Percentiles rank a stretch among this genome's conserved stretches.
Conservation (phyloP, 2,888 invertebrate genomes). For the Acrobasis repandana region DNA sequence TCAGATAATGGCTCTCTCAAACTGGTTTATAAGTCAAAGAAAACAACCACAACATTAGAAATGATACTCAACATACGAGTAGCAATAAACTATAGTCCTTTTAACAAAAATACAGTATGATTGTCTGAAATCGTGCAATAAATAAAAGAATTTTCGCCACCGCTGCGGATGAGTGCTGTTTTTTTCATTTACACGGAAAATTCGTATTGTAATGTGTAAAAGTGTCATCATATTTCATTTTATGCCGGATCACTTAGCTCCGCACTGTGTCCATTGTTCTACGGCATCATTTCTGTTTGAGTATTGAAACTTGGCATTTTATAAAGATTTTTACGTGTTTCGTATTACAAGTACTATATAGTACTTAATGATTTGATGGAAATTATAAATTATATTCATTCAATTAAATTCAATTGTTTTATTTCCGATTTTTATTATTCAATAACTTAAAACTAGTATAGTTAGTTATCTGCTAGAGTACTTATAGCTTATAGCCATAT, state of each 20-base stretch:
- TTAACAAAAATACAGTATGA: conserved; percentile 20
- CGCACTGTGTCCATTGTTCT: conserved; percentile 54
- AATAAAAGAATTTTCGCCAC: conserved; percentile 22
- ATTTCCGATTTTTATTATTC: too few relatives aligned
- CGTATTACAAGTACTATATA: conserved; percentile 14
- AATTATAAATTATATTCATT: too few relatives aligned
- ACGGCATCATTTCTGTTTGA: conserved; percentile 16
- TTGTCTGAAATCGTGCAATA: conserved; percentile 26
- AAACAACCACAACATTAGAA: conserved; percentile 1
- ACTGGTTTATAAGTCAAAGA: not conserved
- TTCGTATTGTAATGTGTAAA: conserved; percentile 80
- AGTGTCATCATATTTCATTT: conserved; percentile 81
- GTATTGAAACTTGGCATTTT: not conserved
- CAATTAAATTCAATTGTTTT: too few relatives aligned
- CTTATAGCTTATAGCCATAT: too few relatives aligned
- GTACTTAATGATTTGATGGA: too few relatives aligned
- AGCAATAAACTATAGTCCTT: conserved; percentile 3
- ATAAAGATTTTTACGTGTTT: not conserved
- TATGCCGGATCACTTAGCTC: conserved; percentile 78
- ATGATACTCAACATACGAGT: too few relatives aligned
- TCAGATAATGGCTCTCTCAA: too few relatives aligned
- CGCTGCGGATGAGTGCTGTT: conserved; percentile 29
- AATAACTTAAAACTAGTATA: too few relatives aligned
- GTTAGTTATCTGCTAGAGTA: too few relatives aligned
- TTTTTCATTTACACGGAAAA: conserved; percentile 73